Evolutionary conservation across 2,113 vertebrate species (phyloP).

Genomic region (Cavia porcellus): DNA sequence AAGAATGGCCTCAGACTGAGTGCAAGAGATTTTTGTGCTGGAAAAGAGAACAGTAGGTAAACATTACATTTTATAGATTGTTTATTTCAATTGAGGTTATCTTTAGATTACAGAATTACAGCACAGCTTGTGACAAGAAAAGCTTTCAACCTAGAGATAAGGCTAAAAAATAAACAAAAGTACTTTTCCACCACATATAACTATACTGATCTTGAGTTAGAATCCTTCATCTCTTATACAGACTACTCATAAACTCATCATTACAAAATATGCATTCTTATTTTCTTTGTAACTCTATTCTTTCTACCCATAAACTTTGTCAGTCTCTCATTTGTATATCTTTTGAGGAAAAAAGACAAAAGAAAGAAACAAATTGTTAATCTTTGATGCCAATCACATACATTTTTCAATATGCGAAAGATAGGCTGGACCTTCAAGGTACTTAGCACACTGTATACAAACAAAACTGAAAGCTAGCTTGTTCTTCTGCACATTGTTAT

Average conservation of each 20-base stretch:
- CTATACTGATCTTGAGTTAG: background rate
- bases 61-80: background rate
- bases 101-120: conserved; percentile 27
- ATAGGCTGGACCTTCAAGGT: background rate
- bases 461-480: background rate
- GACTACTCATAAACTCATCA: background rate
- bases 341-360: background rate
- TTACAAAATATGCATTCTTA: background rate
- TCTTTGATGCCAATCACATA: background rate
- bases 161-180: background rate
- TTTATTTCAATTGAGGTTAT: conserved; percentile 27
- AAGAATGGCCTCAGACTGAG: background rate
- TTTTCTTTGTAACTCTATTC: background rate
- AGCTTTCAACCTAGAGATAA: conserved; percentile 8
- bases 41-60: background rate
- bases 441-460: background rate
- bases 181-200: background rate
- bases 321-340: background rate
- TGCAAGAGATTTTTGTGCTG: background rate
- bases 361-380: background rate
- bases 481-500: background rate
- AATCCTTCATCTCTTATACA: background rate
- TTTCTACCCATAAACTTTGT: background rate
- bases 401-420: background rate
- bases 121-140: background rate